Conservation (phyloP, 2,888 invertebrate genomes). For the Monochamus alternatus region DNA sequence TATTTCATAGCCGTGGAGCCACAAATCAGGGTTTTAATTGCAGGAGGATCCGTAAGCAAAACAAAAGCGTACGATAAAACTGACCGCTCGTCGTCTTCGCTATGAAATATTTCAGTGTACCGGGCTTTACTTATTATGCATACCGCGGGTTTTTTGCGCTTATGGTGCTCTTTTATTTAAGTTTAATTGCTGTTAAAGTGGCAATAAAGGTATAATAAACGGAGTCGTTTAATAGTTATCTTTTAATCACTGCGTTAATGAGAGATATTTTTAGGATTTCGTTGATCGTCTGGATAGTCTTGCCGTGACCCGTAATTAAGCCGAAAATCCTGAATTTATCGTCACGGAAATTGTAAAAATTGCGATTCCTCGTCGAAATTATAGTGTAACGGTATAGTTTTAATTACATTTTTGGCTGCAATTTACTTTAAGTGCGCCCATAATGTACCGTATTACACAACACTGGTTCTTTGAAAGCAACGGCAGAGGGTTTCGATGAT, state of each 20-base stretch:
- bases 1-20: conserved; percentile 7
- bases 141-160: conserved; percentile 5
- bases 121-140: conserved; percentile 15
- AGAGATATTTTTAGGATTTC: conserved; percentile 11
- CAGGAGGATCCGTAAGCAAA: conserved; percentile 8
- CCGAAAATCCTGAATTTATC: neutral
- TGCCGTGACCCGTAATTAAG: neutral
- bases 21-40: conserved; percentile 13
- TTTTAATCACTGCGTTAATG: conserved; percentile 8
- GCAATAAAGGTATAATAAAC: conserved; percentile 22
- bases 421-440: too few relatives aligned
- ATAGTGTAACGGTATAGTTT: neutral
- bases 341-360: neutral
- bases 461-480: too few relatives aligned
- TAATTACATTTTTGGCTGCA: neutral
- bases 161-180: conserved; percentile 9
- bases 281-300: conserved; percentile 4
- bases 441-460: too few relatives aligned
- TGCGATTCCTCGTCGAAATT: neutral
- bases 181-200: conserved; percentile 14
- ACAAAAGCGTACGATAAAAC: conserved; percentile 9
- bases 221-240: conserved; percentile 12
- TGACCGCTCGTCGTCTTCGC: conserved; percentile 3
- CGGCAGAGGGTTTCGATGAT: too few relatives aligned
- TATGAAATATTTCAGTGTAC: conserved; percentile 17